Conservation (phyloP, 1,140 invertebrate species). For the Drosophila trapezifrons region DNA sequence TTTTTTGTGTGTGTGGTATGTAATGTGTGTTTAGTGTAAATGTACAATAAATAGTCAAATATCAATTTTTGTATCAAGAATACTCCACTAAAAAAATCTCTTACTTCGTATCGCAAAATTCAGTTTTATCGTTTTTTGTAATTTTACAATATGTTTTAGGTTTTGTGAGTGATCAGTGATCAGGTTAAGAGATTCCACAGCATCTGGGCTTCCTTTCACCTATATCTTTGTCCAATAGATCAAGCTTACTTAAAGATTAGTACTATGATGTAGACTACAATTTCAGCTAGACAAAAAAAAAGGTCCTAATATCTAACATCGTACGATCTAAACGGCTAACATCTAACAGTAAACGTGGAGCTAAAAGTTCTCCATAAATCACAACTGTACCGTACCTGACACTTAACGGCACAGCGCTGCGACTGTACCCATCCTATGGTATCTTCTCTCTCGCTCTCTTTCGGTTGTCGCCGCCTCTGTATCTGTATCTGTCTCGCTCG, state of each 20-base stretch:
- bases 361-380: not conserved
- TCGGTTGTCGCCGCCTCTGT: not conserved
- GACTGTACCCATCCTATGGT: constrained; percentile 16
- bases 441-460: constrained; percentile 39
- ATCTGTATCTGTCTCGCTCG: constrained; percentile 18
- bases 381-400: constrained; percentile 10
- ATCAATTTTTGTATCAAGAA: constrained; percentile 20
- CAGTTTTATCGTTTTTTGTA: constrained; percentile 1
- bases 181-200: constrained; percentile 21
- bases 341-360: constrained; percentile 7
- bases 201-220: constrained; percentile 17
- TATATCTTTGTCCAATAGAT: not conserved
- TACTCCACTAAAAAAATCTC: constrained; percentile 8
- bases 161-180: constrained; percentile 7
- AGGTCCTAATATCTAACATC: constrained; percentile 4
- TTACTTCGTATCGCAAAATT: constrained; percentile 14
- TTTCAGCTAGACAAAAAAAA: constrained; percentile 21
- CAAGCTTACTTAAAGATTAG: not conserved
- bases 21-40: not conserved
- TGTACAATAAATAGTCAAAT: constrained; percentile 18
- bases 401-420: constrained; percentile 7
- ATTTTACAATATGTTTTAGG: constrained; percentile 1
- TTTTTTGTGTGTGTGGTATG: not conserved
- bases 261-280: constrained; percentile 16
- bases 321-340: not conserved